A percentile compares a stretch with the other conserved stretches of the same genome.
phyloP scores from a whole-genome alignment of 2,113 vertebrate genomes.

The Heterocephalus glaber region DNA sequence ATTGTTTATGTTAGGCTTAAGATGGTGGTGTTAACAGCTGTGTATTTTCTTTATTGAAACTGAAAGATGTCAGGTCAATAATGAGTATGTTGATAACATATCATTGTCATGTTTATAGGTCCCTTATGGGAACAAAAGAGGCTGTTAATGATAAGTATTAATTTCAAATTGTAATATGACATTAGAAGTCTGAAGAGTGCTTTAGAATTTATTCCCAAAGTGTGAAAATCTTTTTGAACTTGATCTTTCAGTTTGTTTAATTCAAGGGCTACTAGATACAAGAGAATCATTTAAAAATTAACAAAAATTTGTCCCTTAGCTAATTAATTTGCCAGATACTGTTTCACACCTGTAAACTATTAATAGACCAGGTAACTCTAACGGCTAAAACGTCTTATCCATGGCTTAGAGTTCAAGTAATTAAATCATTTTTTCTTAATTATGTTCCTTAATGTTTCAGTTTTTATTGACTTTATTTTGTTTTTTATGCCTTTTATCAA shows the following conservation, averaged over 20 bases:
- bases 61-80: not conserved
- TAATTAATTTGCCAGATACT: constrained; percentile 27
- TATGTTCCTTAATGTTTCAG: not conserved
- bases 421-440: constrained; percentile 23
- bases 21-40: not conserved
- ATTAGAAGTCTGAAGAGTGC: not conserved
- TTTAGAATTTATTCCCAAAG: constrained; percentile 27
- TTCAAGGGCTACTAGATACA: not conserved
- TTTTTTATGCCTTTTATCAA: not conserved
- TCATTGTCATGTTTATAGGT: not conserved
- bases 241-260: not conserved
- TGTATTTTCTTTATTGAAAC: constrained; percentile 30
- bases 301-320: constrained; percentile 17
- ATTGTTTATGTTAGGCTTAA: not conserved
- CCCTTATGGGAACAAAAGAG: not conserved
- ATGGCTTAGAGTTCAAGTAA: not conserved
- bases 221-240: constrained; percentile 8
- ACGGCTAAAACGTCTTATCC: constrained; percentile 14
- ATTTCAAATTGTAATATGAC: constrained; percentile 23
- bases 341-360: constrained; percentile 46
- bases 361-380: constrained; percentile 41
- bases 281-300: constrained; percentile 54
- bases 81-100: not conserved
- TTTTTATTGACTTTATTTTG: constrained; percentile 46
- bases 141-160: not conserved